phyloP scores from a whole-genome alignment of 2,797 vertebrate genomes.

The Phylloscopus collybita region DNA sequence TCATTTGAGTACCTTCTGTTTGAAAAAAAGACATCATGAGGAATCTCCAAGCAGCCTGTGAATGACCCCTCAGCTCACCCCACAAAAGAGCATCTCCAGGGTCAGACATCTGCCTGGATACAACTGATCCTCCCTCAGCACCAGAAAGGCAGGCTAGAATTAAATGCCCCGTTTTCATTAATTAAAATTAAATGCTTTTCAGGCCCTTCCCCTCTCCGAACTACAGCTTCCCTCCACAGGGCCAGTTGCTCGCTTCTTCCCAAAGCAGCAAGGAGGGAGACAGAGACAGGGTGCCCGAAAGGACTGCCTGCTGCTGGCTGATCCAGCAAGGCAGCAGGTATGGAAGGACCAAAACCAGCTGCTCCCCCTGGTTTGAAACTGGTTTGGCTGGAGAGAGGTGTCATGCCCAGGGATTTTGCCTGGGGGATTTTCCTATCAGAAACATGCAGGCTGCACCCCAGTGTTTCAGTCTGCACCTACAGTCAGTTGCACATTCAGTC shows the following conservation, averaged over 20 bases:
- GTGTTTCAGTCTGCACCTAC: rapidly evolving
- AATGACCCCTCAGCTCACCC: not conserved
- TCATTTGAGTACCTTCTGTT: not conserved
- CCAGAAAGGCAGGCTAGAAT: rapidly evolving
- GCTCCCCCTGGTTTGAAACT: not conserved
- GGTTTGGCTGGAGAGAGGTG: not conserved
- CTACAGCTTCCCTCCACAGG: not conserved
- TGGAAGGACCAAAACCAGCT: not conserved
- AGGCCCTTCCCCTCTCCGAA: rapidly evolving
- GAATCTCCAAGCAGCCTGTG: not conserved
- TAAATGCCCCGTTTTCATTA: not conserved
- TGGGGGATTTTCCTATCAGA: not conserved
- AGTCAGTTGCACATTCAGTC: rapidly evolving
- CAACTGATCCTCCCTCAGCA: not conserved
- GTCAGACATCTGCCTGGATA: not conserved
- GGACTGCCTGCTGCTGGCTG: not conserved
- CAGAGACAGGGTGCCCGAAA: not conserved
- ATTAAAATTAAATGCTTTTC: not conserved
- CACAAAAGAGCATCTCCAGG: not conserved
- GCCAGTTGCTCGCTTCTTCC: rapidly evolving
- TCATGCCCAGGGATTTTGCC: not conserved
- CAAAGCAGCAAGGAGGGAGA: not conserved
- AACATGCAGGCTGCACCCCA: not conserved
- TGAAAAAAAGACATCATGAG: not conserved
- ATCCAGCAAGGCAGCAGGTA: not conserved